phyloP scores from a whole-genome alignment of 2,888 invertebrate genomes.

The Augiades crinisus region DNA sequence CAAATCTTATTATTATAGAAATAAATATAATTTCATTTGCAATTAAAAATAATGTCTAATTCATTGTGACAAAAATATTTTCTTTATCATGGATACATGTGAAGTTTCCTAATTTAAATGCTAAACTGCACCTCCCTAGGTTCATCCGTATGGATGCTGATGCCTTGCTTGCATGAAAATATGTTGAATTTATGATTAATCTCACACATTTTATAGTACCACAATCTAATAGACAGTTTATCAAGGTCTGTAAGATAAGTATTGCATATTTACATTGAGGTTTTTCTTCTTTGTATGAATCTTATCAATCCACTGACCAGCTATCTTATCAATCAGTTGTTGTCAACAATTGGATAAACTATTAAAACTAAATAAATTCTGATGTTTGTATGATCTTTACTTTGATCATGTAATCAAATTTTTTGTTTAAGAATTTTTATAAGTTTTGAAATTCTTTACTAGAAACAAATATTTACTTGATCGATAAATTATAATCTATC shows the following conservation, averaged over 20 bases:
- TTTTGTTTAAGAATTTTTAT: too few relatives aligned
- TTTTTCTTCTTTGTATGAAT: conserved; percentile 9
- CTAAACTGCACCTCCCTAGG: too few relatives aligned
- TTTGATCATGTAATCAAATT: not conserved
- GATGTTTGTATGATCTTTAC: too few relatives aligned
- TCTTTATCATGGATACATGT: too few relatives aligned
- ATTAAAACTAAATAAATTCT: too few relatives aligned
- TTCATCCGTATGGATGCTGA: too few relatives aligned
- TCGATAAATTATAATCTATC: not conserved
- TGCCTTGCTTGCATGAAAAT: not conserved
- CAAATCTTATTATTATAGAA: too few relatives aligned
- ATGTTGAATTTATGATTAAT: too few relatives aligned
- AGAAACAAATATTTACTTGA: not conserved
- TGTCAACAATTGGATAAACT: not conserved
- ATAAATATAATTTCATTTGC: too few relatives aligned
- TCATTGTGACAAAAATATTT: too few relatives aligned
- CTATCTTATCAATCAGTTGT: conserved; percentile 14
- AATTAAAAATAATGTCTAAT: too few relatives aligned
- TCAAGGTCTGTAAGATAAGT: not conserved
- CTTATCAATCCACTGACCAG: not conserved
- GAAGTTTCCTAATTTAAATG: too few relatives aligned
- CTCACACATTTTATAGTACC: not conserved
- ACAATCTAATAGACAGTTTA: not conserved
- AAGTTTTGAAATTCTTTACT: not conserved
- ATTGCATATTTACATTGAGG: not conserved